phyloP scores from a whole-genome alignment of 64 coral and sea anemone genomes.

The Montipora cactus region DNA sequence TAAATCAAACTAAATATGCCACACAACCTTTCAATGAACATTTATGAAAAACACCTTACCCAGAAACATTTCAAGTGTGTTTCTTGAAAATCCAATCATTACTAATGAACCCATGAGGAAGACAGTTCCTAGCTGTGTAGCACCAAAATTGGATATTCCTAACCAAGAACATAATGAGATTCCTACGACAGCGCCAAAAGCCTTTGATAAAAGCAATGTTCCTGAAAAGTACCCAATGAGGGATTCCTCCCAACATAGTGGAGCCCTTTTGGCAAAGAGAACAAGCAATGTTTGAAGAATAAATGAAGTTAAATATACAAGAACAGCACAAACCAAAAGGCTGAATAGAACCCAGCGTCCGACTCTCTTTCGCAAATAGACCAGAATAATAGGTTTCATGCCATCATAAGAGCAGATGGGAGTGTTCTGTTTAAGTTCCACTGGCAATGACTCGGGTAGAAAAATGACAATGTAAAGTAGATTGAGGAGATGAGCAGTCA shows the following conservation, averaged over 20 bases:
- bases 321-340: conserved; percentile 59
- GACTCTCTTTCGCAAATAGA: conserved; percentile 72
- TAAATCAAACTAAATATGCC: not conserved
- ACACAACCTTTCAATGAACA: too few species aligned
- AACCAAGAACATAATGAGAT: conserved; percentile 73
- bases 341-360: conserved; percentile 81
- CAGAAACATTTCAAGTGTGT: conserved; percentile 90
- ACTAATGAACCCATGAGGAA: conserved; percentile 71
- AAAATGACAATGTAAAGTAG: conserved; percentile 74
- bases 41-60: conserved; percentile 39
- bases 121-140: conserved; percentile 77
- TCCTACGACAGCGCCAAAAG: conserved; percentile 87
- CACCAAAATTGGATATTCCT: conserved; percentile 76
- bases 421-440: conserved; percentile 16
- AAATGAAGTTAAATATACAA: conserved; percentile 61
- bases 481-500: conserved; percentile 70
- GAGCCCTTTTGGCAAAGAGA: conserved; percentile 77
- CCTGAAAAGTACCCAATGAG: conserved; percentile 88
- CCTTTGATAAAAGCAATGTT: conserved; percentile 75
- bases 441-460: conserved; percentile 79
- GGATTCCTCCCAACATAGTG: conserved; percentile 82
- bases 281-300: conserved; percentile 76
- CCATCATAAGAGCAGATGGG: conserved; percentile 9
- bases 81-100: conserved; percentile 90
- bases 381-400: conserved; percentile 66